Evolutionary conservation across 2,797 vertebrate species (phyloP), one percentile per base, ranked within the genome.

Genomic region (Melanogrammus aeglefinus): DNA sequence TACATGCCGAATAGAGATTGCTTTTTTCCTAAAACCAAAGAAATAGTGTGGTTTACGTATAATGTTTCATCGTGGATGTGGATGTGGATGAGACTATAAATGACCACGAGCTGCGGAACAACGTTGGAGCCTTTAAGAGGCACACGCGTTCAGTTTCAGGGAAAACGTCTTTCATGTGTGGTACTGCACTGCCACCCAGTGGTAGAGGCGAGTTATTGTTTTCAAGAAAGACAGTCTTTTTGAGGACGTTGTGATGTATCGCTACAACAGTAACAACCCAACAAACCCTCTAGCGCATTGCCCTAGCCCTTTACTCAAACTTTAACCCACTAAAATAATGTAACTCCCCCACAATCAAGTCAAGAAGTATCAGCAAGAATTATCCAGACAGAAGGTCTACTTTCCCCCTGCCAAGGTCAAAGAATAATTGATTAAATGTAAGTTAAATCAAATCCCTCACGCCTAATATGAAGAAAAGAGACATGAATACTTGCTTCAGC

Each of bases 161-260:
- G 78, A 38, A 27, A 27, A 79, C 79, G 80, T 35, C 80, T 3
- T 12, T 83, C 81, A 92, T 92, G 70, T 74, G 86, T 82, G 91
- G 90, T 92, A 84, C 90, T 91, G 38, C 82, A 94, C 89, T 91
- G 93, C 92, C 94, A 92, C 90, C 94, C 76, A 78, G 92, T 90
- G 94, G 90, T 51, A 5, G 0, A 0, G 0, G 13, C 0, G 57
- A 14, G 27, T 66, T 76, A 86, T 79, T 78, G 72, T 72, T 72
- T 44, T 41, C 29, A 36, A 36, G 47, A 0, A 6, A 12, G 44
- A 29, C 12, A 31, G 39, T 13, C 71, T 84, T 91, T 86, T 92
- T 90, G 85, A 94, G 93, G 93, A 94, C 93, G 91, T 80, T 57
- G 84, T 93, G 92, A 94, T 94, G 94, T 94, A 94, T 94, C 86